Base-by-base conservation (phyloP, 2,888 invertebrate species). In the Pseudococcus longispinus region DNA sequence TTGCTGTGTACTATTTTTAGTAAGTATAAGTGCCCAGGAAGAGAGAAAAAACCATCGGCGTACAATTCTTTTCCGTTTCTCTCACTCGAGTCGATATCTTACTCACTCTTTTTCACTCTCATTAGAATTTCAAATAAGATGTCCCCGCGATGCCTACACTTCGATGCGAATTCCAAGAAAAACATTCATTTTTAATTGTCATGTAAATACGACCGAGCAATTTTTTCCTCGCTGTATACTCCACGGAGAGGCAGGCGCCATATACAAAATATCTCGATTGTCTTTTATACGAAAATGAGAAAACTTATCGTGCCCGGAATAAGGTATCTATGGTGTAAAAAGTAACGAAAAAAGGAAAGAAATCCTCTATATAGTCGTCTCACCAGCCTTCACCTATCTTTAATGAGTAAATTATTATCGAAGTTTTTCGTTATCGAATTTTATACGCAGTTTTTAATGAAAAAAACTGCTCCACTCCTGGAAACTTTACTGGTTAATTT, bases 171-270 rank as follows among this genome's bases (percentile, higher is more conserved):
- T 37, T 65, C 26, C 6, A 4, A 65, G 65, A 65, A 65, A 65
- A 70, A 70, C 70, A 29, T 70, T 70, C 70, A 70, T 70, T 80
- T 80, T 80, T 80, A 80, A 80, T 80, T 80, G 77, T 80, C 77
- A 80, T 80, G 77, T 80, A 80, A 80, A 80, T 80, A 80, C 77
- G 77, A 29, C 60, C 23, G 60, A 13, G 42, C 5, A 80, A 80
- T 80, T 37, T 80, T 80, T 80, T 42, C 32, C 29, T 6, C 3
- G 11, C 20, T 13, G 23, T 23, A 0, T 2, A 5, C 4, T 60
- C 23, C 8, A 11, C 8, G n/a, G 60, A 23, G 60, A 9, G 23
- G 23, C 60, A 60, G 29, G 70, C 70, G 70, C 29, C 70, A 29
- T 20, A 26, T 29, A 70, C 70, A 29, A 70, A 70, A 70, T 70